Base-by-base conservation (phyloP, 1,140 invertebrate species). In the Asobara japonica region DNA sequence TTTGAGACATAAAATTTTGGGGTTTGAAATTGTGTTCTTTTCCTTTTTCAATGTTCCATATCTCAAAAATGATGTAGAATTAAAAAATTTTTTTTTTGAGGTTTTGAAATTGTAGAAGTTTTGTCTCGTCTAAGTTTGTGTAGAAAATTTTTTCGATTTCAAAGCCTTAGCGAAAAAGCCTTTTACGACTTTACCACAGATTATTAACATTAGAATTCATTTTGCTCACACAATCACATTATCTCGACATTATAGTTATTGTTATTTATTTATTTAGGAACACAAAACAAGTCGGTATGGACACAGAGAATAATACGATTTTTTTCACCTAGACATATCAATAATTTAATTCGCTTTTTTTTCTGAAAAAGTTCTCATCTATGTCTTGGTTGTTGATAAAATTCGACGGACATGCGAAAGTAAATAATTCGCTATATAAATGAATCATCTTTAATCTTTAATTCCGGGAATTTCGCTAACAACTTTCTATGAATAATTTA, bases 201-300 rank as follows among this genome's bases (percentile, higher is more conserved):
- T 56, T 30, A 61, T 67, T 41, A 48, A 30, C 41, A n/a, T n/a
- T n/a, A n/a, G n/a, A n/a, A n/a, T 71, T 25, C 3, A 48, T 65
- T 61, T 66, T 56, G 16, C 38, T 62, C 29, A 30, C 29, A 16
- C 60, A 62, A 29, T 62, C 18, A 16, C 29, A 13, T 31, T 61
- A 25, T 29, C 29, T 66, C 33, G 25, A 36, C 48, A 66, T 36
- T 51, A 69, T 73, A 8, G n/a, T 62, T 29, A 5, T 27, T 67
- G 61, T 72, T 71, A 36, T 71, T 65, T 62, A 18, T 41, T 73
- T 68, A 45, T 45, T 45, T 45, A 45, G 67, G 41, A 69, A 69
- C 29, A 71, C 22, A 64, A 65, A 51, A 56, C 61, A 41, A 65
- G 25, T 62, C 11, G 29, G 60, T 30, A 56, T 56, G 51, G 51